These are phyloP conservation scores for Columba livia DNA, from an alignment of 2,113 vertebrate genomes.

Conservation along the genomic window DNA sequence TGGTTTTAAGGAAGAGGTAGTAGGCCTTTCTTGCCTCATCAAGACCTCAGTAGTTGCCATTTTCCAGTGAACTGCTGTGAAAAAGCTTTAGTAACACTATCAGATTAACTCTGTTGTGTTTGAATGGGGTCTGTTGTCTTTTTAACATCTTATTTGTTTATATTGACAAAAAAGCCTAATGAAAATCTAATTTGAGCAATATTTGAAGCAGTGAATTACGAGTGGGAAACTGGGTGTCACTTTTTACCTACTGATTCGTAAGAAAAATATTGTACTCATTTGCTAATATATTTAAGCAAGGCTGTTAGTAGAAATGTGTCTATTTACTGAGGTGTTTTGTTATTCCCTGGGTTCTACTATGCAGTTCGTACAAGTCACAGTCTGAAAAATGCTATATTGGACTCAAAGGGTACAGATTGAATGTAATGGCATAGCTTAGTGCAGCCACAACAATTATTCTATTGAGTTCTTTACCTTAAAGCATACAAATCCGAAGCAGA, in stretches of 20 bases:
- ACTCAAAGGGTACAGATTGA: not conserved
- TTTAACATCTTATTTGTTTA: not conserved
- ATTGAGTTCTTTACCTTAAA: not conserved
- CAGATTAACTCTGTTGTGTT: not conserved
- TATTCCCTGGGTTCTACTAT: not conserved
- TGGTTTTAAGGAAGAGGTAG: not conserved
- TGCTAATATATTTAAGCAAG: not conserved
- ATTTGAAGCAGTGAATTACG: not conserved
- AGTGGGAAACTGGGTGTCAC: not conserved
- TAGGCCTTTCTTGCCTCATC: not conserved
- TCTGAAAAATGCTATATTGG: not conserved
- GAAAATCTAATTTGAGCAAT: not conserved
- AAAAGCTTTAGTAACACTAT: not conserved
- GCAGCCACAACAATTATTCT: not conserved
- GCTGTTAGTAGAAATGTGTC: not conserved
- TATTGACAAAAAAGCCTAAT: not conserved
- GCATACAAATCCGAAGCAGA: not conserved
- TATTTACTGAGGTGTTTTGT: not conserved
- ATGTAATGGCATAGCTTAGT: not conserved
- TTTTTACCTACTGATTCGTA: not conserved
- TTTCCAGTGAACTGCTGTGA: not conserved
- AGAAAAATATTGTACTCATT: not conserved
- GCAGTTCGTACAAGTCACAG: not conserved
- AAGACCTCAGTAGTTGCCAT: not conserved
- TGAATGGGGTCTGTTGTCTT: not conserved